Percentiles rank a stretch among this genome's conserved stretches.
phyloP scores from a whole-genome alignment of 2,888 invertebrate genomes.

The Troides helena region DNA sequence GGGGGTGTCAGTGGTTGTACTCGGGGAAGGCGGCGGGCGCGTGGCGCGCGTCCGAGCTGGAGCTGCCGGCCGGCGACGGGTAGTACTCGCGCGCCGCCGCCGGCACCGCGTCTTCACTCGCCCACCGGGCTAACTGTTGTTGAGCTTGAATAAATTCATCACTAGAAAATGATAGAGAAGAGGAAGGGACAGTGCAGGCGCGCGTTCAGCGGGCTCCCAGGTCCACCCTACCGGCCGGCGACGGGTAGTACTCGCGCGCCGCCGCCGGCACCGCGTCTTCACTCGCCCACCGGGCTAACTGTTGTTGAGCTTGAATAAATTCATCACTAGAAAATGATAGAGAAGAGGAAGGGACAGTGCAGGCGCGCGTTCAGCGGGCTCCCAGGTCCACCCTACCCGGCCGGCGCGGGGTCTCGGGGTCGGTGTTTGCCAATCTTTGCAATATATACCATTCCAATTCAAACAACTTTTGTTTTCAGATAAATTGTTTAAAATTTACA shows the following conservation, averaged over 20 bases:
- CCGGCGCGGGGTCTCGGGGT: too few relatives aligned
- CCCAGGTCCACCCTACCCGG: conserved; percentile 32
- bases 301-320: conserved; percentile 98
- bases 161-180: conserved; percentile 94
- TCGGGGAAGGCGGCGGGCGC: conserved; percentile 67
- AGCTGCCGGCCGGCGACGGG: conserved; percentile 51
- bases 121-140: conserved; percentile 97
- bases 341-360: conserved; percentile 86
- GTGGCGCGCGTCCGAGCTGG: conserved; percentile 63
- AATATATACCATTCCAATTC: too few relatives aligned
- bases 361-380: conserved; percentile 49
- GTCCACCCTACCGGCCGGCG: conserved; percentile 22
- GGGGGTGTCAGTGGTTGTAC: conserved; percentile 62
- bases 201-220: conserved; percentile 43
- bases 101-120: conserved; percentile 91
- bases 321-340: conserved; percentile 97
- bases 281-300: conserved; percentile 97
- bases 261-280: conserved; percentile 86
- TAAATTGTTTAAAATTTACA: too few relatives aligned
- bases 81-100: conserved; percentile 62
- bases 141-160: conserved; percentile 98
- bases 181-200: conserved; percentile 83
- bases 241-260: conserved; percentile 46
- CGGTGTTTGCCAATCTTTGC: too few relatives aligned
- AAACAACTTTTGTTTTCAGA: too few relatives aligned